A percentile compares a stretch with the other conserved stretches of the same genome.
These are phyloP conservation scores for Acholoe squamosa DNA, from an alignment of 2,888 invertebrate species.

Conservation along the genomic window DNA sequence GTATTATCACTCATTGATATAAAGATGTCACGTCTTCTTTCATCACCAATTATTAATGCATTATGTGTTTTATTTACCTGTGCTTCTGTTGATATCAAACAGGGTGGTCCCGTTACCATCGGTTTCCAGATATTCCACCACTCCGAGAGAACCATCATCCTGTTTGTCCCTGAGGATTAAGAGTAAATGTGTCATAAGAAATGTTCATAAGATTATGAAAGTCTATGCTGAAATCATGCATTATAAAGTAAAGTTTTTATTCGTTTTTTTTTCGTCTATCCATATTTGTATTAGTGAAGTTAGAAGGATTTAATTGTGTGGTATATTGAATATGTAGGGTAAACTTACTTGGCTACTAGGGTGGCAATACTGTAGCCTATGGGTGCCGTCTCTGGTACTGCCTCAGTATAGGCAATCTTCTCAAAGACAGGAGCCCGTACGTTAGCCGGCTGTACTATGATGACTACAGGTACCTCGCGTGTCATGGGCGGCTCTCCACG, in stretches of 20 bases:
- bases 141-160: slow-evolving; percentile 74
- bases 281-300: not conserved
- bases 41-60: too few relatives aligned
- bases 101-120: slow-evolving; percentile 90
- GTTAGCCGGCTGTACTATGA: slow-evolving; percentile 95
- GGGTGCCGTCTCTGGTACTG: slow-evolving; percentile 87
- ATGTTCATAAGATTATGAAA: not conserved
- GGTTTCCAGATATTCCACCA: slow-evolving; percentile 62
- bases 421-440: slow-evolving; percentile 94
- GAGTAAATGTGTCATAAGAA: not conserved
- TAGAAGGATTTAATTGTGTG: not conserved
- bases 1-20: too few relatives aligned
- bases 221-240: not conserved
- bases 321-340: not conserved
- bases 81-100: slow-evolving; percentile 89
- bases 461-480: slow-evolving; percentile 92
- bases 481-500: slow-evolving; percentile 97
- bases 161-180: slow-evolving; percentile 78
- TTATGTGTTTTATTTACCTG: slow-evolving; percentile 84
- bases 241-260: not conserved
- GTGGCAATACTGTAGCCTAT: slow-evolving; percentile 89
- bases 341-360: slow-evolving; percentile 83
- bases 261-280: not conserved
- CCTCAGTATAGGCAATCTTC: slow-evolving; percentile 82
- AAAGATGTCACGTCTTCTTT: too few relatives aligned